These are phyloP conservation scores for Micropterix aruncella DNA, from an alignment of 2,888 invertebrate genomes.

Conservation along the genomic window DNA sequence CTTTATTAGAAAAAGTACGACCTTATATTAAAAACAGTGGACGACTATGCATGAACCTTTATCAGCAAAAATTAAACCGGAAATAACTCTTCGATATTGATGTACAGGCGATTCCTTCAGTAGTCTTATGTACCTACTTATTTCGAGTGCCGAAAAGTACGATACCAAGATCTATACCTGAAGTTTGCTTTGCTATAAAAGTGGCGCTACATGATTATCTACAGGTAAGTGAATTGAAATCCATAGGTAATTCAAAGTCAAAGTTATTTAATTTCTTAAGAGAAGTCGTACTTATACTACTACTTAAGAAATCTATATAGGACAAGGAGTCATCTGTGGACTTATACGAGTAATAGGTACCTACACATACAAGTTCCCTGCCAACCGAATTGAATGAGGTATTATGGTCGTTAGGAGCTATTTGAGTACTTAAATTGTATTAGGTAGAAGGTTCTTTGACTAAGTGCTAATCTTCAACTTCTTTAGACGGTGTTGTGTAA, in stretches of 20 bases:
- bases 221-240: no score
- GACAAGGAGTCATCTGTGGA: constrained; percentile 1
- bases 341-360: not conserved
- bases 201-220: not conserved
- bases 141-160: no score
- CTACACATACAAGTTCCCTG: not conserved
- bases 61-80: no score
- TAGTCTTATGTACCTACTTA: constrained; percentile 2
- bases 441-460: not conserved
- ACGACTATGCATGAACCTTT: no score
- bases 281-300: not conserved
- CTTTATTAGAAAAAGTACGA: no score
- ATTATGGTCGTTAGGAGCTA: no score
- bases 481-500: constrained; percentile 1
- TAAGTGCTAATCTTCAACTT: not conserved
- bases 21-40: no score
- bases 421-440: no score
- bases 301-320: not conserved
- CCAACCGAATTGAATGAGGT: not conserved
- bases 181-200: not conserved
- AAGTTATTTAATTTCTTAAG: not conserved
- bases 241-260: not conserved
- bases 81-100: not conserved
- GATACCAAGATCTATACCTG: not conserved
- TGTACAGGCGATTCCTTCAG: not conserved